Conservation (phyloP, 2,113 vertebrate species). For the Holacanthus passer region DNA sequence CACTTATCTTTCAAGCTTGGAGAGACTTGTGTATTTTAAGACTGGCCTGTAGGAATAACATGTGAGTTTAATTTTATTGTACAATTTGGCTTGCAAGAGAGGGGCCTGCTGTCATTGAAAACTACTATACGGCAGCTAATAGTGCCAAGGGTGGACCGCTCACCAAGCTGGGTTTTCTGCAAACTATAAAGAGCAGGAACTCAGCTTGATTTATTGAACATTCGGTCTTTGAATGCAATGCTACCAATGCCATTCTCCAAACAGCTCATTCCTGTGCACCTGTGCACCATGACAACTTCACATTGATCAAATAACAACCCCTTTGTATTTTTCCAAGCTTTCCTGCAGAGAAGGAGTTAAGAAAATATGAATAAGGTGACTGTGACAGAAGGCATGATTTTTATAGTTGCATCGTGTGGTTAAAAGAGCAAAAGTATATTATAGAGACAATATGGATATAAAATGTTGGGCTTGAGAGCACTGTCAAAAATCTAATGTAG, state of each 20-base stretch:
- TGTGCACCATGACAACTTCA: background rate
- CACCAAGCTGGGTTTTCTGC: background rate
- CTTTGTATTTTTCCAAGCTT: background rate
- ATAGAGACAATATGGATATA: background rate
- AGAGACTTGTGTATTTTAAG: background rate
- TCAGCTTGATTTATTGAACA: background rate
- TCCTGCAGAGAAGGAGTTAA: background rate
- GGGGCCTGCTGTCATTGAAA: background rate
- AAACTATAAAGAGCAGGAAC: background rate
- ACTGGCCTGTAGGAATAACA: background rate
- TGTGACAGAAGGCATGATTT: background rate
- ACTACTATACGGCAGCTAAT: background rate
- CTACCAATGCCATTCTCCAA: accelerated
- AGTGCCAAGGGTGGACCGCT: background rate
- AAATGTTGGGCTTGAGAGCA: background rate
- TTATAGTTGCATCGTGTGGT: background rate
- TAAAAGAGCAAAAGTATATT: slow-evolving; percentile 3
- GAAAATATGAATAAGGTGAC: background rate
- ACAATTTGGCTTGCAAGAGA: background rate
- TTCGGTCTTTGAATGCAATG: background rate
- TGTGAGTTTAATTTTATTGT: background rate
- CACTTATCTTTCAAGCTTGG: background rate
- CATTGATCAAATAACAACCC: background rate
- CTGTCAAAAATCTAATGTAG: slow-evolving; percentile 2
- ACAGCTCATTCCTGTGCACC: background rate